Percentiles rank a stretch among this genome's conserved stretches.
Evolutionary conservation across 2,797 vertebrate genomes (phyloP).

Genomic region (Girardinus metallicus): DNA sequence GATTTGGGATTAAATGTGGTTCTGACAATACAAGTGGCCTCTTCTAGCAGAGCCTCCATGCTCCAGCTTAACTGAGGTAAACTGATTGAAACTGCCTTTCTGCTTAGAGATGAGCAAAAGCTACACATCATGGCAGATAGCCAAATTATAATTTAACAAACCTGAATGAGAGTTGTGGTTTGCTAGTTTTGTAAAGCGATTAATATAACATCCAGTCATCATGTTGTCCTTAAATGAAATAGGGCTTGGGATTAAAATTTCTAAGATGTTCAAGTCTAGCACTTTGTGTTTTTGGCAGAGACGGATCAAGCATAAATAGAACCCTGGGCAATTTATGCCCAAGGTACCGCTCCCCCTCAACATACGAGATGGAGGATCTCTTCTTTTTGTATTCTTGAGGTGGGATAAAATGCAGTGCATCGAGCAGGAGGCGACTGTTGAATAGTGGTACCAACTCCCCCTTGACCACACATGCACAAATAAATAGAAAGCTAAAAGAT

Average conservation of each 20-base stretch:
- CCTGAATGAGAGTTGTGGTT: background rate
- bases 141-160: background rate
- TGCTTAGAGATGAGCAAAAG: conserved; percentile 8
- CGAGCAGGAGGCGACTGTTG: background rate
- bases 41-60: conserved; percentile 43
- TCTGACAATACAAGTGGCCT: conserved; percentile 14
- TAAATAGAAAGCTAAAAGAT: background rate
- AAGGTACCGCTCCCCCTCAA: background rate
- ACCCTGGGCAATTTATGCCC: background rate
- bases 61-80: conserved; percentile 35
- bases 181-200: conserved; percentile 15
- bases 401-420: background rate
- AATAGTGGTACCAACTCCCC: background rate
- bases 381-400: background rate
- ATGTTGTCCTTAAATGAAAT: conserved; percentile 39
- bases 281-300: background rate
- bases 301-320: conserved; percentile 11
- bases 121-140: background rate
- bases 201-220: conserved; percentile 61
- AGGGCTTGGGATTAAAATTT: conserved; percentile 36
- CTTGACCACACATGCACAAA: background rate
- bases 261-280: background rate
- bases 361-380: background rate
- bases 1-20: conserved; percentile 47
- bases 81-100: conserved; percentile 2